These are phyloP conservation scores for Hydriomena furcata DNA, from an alignment of 2,888 invertebrate genomes.

Conservation along the genomic window DNA sequence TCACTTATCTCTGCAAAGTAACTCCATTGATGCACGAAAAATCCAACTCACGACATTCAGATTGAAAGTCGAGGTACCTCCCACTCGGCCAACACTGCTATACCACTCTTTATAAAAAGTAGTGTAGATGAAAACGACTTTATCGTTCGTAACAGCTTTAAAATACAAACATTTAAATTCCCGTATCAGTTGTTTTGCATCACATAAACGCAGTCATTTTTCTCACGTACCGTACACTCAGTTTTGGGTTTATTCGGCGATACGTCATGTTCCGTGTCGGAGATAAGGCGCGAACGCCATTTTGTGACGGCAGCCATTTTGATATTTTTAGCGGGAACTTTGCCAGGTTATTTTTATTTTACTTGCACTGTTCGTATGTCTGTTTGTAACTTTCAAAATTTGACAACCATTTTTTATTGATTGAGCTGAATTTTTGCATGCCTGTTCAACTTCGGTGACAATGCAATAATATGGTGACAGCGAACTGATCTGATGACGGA, in stretches of 20 bases:
- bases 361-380: too few species aligned
- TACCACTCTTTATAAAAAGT: too few species aligned
- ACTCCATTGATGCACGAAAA: too few species aligned
- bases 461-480: too few species aligned
- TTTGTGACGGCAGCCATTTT: conserved; percentile 32
- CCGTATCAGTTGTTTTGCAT: conserved; percentile 19
- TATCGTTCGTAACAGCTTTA: neutral
- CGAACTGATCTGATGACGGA: too few species aligned
- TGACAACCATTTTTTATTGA: too few species aligned
- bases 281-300: conserved; percentile 37
- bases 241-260: conserved; percentile 31
- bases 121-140: neutral
- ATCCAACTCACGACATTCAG: too few species aligned
- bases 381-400: neutral
- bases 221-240: conserved; percentile 26
- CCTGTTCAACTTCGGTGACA: too few species aligned
- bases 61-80: too few species aligned
- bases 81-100: too few species aligned
- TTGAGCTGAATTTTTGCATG: too few species aligned
- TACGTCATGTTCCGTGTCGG: conserved; percentile 36
- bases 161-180: conserved; percentile 17
- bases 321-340: conserved; percentile 29
- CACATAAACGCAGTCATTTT: conserved; percentile 28
- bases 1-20: too few species aligned
- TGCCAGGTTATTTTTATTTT: conserved; percentile 10